A percentile compares a stretch with the other conserved stretches of the same genome.
phyloP scores from a whole-genome alignment of 2,113 vertebrate species.

The Chrysochloris asiatica region DNA sequence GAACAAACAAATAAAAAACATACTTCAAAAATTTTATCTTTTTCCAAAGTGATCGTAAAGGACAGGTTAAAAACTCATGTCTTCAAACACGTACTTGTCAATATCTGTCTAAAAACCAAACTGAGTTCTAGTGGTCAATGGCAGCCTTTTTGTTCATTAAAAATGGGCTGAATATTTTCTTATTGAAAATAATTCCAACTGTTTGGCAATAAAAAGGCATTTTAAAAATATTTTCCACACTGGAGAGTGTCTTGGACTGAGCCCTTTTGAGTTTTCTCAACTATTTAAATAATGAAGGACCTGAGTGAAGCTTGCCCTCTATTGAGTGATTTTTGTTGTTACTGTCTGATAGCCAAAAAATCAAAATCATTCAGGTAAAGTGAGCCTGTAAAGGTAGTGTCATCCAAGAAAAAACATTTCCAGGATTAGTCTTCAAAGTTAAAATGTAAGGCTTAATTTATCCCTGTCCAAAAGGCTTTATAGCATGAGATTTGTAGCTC shows the following conservation, averaged over 20 bases:
- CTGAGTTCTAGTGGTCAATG: slow-evolving; percentile 42
- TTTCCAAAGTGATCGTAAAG: background rate
- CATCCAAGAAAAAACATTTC: slow-evolving; percentile 41
- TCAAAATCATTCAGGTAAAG: slow-evolving; percentile 60
- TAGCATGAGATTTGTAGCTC: slow-evolving; percentile 42
- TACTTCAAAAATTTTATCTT: background rate
- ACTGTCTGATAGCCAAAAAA: slow-evolving; percentile 64
- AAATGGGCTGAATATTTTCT: slow-evolving; percentile 68
- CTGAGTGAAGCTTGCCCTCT: slow-evolving; percentile 46
- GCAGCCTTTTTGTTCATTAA: slow-evolving; percentile 76
- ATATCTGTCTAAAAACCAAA: background rate
- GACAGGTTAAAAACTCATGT: background rate
- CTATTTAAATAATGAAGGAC: slow-evolving; percentile 67
- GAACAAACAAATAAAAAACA: background rate
- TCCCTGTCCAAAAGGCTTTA: no score
- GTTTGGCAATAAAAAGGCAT: slow-evolving; percentile 79
- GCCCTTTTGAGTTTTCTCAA: slow-evolving; percentile 76
- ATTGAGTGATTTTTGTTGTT: slow-evolving; percentile 53
- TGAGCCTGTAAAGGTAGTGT: slow-evolving; percentile 43
- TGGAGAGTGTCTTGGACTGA: slow-evolving; percentile 78
- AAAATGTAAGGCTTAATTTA: slow-evolving; percentile 42
- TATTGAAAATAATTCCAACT: slow-evolving; percentile 81
- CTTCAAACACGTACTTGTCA: background rate
- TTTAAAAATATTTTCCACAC: slow-evolving; percentile 81
- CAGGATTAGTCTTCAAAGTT: slow-evolving; percentile 33